Percentiles rank a stretch among this genome's conserved stretches.
Conservation (phyloP, 2,113 vertebrate species). For the Macquaria ambigua region DNA sequence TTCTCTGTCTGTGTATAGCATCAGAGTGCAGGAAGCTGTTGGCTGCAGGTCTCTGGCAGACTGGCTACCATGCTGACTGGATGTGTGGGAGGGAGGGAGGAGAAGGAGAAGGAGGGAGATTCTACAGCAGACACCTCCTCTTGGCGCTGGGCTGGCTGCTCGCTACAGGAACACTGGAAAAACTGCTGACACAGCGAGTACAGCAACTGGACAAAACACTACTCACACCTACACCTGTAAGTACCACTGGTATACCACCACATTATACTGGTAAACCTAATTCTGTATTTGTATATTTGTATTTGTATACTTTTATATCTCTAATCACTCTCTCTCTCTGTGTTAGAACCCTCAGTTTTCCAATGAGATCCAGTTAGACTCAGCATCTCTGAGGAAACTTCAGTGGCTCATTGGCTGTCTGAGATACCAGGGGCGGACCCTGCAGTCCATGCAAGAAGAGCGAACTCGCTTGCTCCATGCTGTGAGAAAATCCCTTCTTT, state of each 20-base stretch:
- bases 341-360: conserved; percentile 18
- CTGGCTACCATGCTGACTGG: conserved; percentile 80
- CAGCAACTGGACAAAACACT: conserved; percentile 72
- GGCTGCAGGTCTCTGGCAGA: conserved; percentile 79
- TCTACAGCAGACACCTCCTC: conserved; percentile 79
- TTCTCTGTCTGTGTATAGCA: background rate
- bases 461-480: conserved; percentile 71
- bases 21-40: conserved; percentile 70
- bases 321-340: background rate
- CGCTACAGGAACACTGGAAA: conserved; percentile 73
- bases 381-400: conserved; percentile 67
- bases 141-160: conserved; percentile 83
- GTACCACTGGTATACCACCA: background rate
- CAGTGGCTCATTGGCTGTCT: conserved; percentile 82
- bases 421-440: conserved; percentile 71
- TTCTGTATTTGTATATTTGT: background rate
- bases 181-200: conserved; percentile 66
- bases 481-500: conserved; percentile 58
- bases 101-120: background rate
- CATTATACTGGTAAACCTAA: background rate
- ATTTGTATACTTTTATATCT: background rate
- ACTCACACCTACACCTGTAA: conserved; percentile 44
- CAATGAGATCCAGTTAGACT: conserved; percentile 12
- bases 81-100: conserved; percentile 41
- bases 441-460: conserved; percentile 78